Conservation (phyloP, 2,113 vertebrate species). For the Lophotis ruficrista region DNA sequence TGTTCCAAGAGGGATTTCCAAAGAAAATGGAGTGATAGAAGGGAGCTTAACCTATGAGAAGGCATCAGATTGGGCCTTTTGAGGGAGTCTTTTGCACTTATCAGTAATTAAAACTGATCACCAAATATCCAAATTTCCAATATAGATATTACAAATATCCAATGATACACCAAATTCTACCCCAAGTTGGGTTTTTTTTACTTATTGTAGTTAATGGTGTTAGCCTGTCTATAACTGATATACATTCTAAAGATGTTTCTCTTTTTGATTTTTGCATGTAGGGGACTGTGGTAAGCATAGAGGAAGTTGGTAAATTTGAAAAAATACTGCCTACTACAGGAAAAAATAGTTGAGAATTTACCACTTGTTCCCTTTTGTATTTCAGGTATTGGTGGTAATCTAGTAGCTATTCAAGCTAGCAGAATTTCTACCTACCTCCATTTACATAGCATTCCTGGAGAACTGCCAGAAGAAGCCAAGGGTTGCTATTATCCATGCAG, state of each 20-base stretch:
- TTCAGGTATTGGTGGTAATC: slow-evolving; percentile 95
- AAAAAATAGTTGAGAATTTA: background rate
- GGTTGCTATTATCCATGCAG: slow-evolving; percentile 91
- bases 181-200: background rate
- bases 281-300: background rate
- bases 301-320: background rate
- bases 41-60: background rate
- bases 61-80: background rate
- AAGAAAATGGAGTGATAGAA: background rate
- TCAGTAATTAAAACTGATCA: background rate
- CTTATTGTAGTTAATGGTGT: background rate
- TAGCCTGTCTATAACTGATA: background rate
- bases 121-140: background rate
- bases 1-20: background rate
- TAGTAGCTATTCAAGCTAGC: slow-evolving; percentile 97
- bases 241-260: background rate
- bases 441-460: slow-evolving; percentile 89
- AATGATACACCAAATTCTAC: background rate
- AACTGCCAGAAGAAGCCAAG: slow-evolving; percentile 89
- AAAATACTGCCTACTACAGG: background rate
- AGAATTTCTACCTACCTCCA: slow-evolving; percentile 97
- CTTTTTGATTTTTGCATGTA: background rate
- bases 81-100: background rate
- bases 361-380: background rate
- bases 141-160: background rate